These are phyloP conservation scores for Machimus rusticus DNA, from an alignment of 2,888 invertebrate genomes.

Conservation along the genomic window DNA sequence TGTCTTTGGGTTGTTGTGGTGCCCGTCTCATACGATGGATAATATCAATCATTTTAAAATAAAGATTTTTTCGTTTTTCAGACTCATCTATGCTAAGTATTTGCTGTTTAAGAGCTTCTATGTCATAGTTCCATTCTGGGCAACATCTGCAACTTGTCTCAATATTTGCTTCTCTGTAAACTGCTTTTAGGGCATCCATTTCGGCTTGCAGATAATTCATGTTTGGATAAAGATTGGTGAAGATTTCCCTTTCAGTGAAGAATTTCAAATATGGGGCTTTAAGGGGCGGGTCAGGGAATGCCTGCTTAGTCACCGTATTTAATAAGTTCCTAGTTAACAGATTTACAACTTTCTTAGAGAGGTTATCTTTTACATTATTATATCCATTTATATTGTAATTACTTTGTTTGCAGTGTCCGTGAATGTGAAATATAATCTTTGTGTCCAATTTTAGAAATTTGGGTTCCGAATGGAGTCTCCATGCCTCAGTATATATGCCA, in stretches of 20 bases:
- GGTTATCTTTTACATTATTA: neutral
- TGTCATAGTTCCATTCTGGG: conserved; percentile 39
- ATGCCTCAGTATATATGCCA: conserved; percentile 41
- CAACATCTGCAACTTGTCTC: neutral
- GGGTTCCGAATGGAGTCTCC: conserved; percentile 19
- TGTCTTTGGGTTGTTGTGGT: neutral
- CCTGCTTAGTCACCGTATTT: neutral
- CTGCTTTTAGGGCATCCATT: conserved; percentile 32
- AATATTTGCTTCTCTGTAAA: conserved; percentile 1
- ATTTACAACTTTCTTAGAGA: neutral
- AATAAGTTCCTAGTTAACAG: neutral
- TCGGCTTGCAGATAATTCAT: conserved; percentile 12
- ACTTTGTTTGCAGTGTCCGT: neutral
- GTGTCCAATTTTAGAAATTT: neutral
- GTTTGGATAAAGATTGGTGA: conserved; percentile 27
- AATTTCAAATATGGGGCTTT: conserved; percentile 5
- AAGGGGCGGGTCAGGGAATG: neutral
- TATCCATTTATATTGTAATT: neutral
- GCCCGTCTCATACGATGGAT: conserved; percentile 7
- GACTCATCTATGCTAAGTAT: conserved; percentile 32
- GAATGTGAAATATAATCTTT: neutral
- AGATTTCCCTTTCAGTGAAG: conserved; percentile 37
- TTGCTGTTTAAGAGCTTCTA: conserved; percentile 19
- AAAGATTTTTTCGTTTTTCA: conserved; percentile 10
- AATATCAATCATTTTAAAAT: neutral